These are phyloP conservation scores for Leptothorax acervorum DNA, from an alignment of 2,888 invertebrate genomes.

Conservation along the genomic window DNA sequence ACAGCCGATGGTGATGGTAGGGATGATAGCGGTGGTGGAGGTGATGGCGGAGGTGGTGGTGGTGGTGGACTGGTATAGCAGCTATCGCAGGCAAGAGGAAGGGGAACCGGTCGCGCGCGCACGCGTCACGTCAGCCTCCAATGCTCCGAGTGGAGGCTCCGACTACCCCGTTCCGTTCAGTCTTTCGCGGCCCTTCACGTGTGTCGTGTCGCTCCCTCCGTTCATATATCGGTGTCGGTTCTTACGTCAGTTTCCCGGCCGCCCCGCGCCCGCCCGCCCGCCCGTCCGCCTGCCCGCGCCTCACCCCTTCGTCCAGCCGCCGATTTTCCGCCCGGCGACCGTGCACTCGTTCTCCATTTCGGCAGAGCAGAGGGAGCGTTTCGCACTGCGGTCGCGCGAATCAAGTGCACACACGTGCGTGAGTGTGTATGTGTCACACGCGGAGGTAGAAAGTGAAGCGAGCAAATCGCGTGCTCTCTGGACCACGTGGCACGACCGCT, in stretches of 20 bases:
- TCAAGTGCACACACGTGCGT: conserved; percentile 17
- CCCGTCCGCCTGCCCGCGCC: not conserved
- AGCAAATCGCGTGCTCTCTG: conserved; percentile 6
- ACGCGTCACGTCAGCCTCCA: conserved; percentile 64
- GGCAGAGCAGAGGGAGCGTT: not conserved
- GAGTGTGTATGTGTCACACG: not conserved
- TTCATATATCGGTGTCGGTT: not conserved
- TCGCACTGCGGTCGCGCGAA: not conserved
- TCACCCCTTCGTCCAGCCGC: conserved; percentile 24
- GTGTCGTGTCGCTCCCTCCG: conserved; percentile 68
- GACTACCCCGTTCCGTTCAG: conserved; percentile 71
- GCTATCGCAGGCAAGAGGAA: conserved; percentile 5
- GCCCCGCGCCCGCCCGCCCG: not conserved
- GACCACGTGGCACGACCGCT: conserved; percentile 31
- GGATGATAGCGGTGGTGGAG: conserved; percentile 37
- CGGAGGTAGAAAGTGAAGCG: not conserved
- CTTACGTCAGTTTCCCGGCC: not conserved
- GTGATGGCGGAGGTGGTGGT: not conserved
- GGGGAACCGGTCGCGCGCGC: conserved; percentile 59
- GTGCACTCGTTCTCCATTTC: not conserved
- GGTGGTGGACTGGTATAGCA: too few relatives aligned
- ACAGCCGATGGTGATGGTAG: conserved; percentile 63
- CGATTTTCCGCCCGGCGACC: not conserved
- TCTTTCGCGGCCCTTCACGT: conserved; percentile 79
- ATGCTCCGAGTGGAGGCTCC: conserved; percentile 45